phyloP scores from a whole-genome alignment of 2,113 vertebrate genomes.

The Jacana jacana region DNA sequence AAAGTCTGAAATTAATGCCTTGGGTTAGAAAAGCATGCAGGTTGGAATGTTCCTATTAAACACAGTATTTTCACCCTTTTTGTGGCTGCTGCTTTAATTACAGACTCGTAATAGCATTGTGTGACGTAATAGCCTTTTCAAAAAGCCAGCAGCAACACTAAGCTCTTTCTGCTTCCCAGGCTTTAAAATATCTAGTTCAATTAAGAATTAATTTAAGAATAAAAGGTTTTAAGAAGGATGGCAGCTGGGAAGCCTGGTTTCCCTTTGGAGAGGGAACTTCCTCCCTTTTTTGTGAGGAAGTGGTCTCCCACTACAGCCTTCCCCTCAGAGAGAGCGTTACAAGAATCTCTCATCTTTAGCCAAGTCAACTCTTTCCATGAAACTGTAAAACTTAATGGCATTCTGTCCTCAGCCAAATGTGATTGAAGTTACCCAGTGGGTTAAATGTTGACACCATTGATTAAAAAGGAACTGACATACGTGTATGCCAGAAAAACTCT shows the following conservation, averaged over 20 bases:
- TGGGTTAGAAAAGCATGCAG: neutral
- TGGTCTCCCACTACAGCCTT: neutral
- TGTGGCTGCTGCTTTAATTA: neutral
- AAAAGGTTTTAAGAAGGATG: neutral
- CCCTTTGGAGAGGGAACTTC: neutral
- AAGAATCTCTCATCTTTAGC: neutral
- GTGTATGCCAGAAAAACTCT: neutral
- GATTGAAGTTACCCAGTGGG: neutral
- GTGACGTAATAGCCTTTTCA: neutral
- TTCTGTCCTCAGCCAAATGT: neutral
- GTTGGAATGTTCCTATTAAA: neutral
- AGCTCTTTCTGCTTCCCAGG: neutral
- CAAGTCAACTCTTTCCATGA: neutral
- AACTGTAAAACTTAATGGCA: neutral
- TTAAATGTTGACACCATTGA: neutral
- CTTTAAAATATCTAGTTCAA: neutral
- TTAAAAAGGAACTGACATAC: neutral
- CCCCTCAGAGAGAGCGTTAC: neutral
- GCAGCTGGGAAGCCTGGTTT: neutral
- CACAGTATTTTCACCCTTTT: neutral
- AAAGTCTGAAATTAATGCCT: neutral
- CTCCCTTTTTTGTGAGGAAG: neutral
- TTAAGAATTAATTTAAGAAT: neutral
- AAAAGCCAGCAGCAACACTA: neutral
- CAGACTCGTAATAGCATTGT: neutral